Evolutionary conservation across 2,888 invertebrate species (phyloP).

Genomic region (Resseliella maxima): DNA sequence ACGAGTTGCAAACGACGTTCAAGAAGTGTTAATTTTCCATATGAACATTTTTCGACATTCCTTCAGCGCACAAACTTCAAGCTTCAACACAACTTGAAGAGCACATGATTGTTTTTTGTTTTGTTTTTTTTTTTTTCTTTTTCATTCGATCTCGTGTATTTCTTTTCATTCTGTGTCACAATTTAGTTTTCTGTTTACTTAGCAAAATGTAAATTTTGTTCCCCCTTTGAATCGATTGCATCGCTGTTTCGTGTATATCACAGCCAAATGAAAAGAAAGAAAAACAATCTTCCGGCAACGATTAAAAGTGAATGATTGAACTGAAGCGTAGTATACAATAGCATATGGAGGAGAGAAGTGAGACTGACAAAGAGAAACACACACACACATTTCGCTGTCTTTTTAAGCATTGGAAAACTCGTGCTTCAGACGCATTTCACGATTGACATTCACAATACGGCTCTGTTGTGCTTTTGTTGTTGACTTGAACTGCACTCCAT

Average conservation of each 20-base stretch:
- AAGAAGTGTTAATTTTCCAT: conserved; percentile 25
- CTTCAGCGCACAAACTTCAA: not conserved
- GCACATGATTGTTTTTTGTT: too few relatives aligned
- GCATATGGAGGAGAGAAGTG: not conserved
- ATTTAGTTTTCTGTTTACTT: not conserved
- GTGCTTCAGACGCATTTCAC: conserved; percentile 34
- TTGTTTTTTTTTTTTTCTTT: too few relatives aligned
- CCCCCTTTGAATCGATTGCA: not conserved
- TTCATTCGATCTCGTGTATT: too few relatives aligned
- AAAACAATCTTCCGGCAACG: conserved; percentile 31
- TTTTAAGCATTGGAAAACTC: not conserved
- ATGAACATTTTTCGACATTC: conserved; percentile 8
- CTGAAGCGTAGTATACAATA: not conserved
- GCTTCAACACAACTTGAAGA: not conserved
- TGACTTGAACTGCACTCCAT: conserved; percentile 44
- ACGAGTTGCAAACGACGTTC: conserved; percentile 29
- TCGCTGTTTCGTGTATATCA: not conserved
- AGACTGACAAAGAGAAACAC: not conserved
- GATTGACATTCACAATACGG: conserved; percentile 31
- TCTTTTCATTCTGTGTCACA: not conserved
- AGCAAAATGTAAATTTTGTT: not conserved
- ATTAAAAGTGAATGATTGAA: conserved; percentile 35
- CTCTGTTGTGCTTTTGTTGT: not conserved
- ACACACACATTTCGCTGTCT: too few relatives aligned
- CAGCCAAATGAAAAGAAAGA: not conserved